Evolutionary conservation across 1,140 invertebrate genomes (phyloP).

Genomic region (Apocrypta bakeri): DNA sequence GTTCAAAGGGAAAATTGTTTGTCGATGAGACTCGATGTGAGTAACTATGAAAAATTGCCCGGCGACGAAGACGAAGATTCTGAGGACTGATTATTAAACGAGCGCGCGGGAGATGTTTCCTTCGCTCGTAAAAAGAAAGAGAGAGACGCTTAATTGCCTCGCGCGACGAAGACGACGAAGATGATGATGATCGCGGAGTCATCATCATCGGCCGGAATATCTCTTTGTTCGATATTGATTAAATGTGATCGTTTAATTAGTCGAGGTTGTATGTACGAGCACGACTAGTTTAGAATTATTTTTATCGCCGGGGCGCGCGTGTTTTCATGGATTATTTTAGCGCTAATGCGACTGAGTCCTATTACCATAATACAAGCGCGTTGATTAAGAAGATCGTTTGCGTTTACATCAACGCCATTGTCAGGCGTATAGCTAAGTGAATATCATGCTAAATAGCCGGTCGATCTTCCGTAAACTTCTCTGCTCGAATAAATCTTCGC

Average conservation of each 20-base stretch:
- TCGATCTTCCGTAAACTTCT: background rate
- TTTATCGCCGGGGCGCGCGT: background rate
- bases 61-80: background rate
- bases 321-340: background rate
- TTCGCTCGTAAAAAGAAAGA: background rate
- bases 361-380: background rate
- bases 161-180: background rate
- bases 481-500: background rate
- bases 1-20: slow-evolving; percentile 38
- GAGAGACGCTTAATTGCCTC: background rate
- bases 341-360: no score
- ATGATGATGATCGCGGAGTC: background rate
- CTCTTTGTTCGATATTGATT: slow-evolving; percentile 29
- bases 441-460: no score
- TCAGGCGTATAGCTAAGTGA: no score
- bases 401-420: background rate
- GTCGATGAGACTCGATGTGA: background rate
- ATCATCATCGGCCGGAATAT: slow-evolving; percentile 28
- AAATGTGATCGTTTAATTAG: slow-evolving; percentile 5
- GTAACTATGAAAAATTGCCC: slow-evolving; percentile 20
- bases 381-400: background rate
- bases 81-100: slow-evolving; percentile 25
- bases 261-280: background rate
- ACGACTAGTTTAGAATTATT: background rate
- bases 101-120: background rate